Conservation (phyloP, 2,888 invertebrate genomes). For the Aethes cnicana region DNA sequence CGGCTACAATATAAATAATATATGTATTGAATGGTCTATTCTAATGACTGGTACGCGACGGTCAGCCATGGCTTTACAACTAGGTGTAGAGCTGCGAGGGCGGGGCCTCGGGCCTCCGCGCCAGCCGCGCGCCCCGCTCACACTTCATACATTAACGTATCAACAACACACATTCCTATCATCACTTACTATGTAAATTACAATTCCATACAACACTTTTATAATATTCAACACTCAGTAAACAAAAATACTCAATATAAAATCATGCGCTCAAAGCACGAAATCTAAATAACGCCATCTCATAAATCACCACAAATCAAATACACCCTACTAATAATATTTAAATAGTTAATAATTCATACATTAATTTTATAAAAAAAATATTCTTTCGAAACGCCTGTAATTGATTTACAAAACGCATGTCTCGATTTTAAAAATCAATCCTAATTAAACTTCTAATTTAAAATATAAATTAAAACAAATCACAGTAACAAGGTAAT, state of each 20-base stretch:
- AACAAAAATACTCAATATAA: conserved; percentile 67
- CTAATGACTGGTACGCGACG: conserved; percentile 76
- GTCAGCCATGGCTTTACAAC: conserved; percentile 66
- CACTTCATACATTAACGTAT: conserved; percentile 47
- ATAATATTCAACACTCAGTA: conserved; percentile 60
- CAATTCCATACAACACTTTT: conserved; percentile 66
- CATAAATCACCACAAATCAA: conserved; percentile 50
- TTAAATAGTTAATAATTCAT: conserved; percentile 27
- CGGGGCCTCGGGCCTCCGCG: conserved; percentile 38
- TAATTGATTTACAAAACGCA: conserved; percentile 44
- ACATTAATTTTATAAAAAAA: conserved; percentile 43
- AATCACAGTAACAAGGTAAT: conserved; percentile 79
- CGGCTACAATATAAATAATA: conserved; percentile 72
- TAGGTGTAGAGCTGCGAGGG: conserved; percentile 23
- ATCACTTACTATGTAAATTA: conserved; percentile 54
- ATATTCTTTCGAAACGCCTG: conserved; percentile 48
- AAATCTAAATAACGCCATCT: conserved; percentile 61
- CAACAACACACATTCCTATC: conserved; percentile 48
- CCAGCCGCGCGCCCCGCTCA: conserved; percentile 35
- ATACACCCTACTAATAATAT: conserved; percentile 16
- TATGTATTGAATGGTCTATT: conserved; percentile 60
- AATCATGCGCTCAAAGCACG: conserved; percentile 77
- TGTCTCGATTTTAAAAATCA: conserved; percentile 60
- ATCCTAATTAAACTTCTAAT: conserved; percentile 50
- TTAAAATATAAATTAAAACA: conserved; percentile 64